Percentiles rank a stretch among this genome's conserved stretches.
phyloP scores from a whole-genome alignment of 2,888 invertebrate genomes.

The Tetragonisca angustula region DNA sequence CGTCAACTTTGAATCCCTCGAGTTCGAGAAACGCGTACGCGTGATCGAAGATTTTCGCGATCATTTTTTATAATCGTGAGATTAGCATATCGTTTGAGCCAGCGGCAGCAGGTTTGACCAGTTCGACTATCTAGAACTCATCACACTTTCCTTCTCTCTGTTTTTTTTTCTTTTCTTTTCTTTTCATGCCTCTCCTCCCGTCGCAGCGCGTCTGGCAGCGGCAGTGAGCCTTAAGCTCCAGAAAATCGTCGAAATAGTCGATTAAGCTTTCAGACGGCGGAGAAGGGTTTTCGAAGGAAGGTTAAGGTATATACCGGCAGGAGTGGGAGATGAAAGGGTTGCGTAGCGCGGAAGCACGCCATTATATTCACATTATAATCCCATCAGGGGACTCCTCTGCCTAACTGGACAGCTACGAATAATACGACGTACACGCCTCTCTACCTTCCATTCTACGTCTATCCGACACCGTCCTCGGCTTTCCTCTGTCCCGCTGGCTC shows the following conservation, averaged over 20 bases:
- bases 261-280: slow-evolving; percentile 58
- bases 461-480: slow-evolving; percentile 34
- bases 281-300: slow-evolving; percentile 51
- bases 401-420: slow-evolving; percentile 77
- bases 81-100: slow-evolving; percentile 33
- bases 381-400: slow-evolving; percentile 80
- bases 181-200: not conserved
- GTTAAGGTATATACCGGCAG: slow-evolving; percentile 42
- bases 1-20: not conserved
- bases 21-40: not conserved
- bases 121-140: slow-evolving; percentile 49
- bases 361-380: slow-evolving; percentile 83
- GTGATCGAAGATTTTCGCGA: slow-evolving; percentile 21
- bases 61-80: slow-evolving; percentile 51
- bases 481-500: slow-evolving; percentile 20
- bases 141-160: slow-evolving; percentile 50
- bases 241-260: slow-evolving; percentile 53
- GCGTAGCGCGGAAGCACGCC: slow-evolving; percentile 81
- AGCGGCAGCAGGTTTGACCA: slow-evolving; percentile 29
- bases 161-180: slow-evolving; percentile 1
- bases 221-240: slow-evolving; percentile 47
- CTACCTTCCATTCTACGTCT: slow-evolving; percentile 53
- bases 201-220: slow-evolving; percentile 6
- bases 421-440: slow-evolving; percentile 66
- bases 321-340: slow-evolving; percentile 64